A percentile compares a stretch with the other conserved stretches of the same genome.
These are phyloP conservation scores for Melanitta fusca DNA, from an alignment of 2,797 vertebrate species.

Conservation along the genomic window DNA sequence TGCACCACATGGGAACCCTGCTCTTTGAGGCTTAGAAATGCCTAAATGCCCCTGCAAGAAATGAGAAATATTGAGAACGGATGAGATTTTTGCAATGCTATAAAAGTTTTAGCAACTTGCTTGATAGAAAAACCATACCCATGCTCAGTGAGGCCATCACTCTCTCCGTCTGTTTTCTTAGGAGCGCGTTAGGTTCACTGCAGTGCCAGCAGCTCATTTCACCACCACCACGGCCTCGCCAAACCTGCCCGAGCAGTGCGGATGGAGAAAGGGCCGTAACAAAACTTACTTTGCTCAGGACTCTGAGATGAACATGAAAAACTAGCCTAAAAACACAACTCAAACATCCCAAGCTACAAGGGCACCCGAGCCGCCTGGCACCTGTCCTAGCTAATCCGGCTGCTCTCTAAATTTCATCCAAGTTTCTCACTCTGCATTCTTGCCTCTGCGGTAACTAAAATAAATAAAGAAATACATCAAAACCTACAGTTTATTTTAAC, in stretches of 20 bases:
- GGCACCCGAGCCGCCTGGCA: background rate
- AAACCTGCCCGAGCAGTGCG: fast-evolving
- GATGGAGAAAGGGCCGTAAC: fast-evolving
- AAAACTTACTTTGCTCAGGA: background rate
- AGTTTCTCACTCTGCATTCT: conserved; percentile 13
- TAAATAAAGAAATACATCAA: conserved; percentile 37
- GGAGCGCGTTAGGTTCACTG: background rate
- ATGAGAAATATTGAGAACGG: background rate
- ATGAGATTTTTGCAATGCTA: background rate
- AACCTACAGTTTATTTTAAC: conserved; percentile 6
- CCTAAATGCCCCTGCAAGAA: background rate
- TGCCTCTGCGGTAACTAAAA: background rate
- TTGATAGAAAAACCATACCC: background rate
- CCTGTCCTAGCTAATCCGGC: background rate
- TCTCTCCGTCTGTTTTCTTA: background rate
- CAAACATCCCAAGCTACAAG: background rate
- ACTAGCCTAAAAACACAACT: background rate
- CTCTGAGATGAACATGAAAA: background rate
- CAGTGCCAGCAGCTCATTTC: background rate
- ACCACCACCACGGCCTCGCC: fast-evolving
- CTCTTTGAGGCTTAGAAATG: background rate
- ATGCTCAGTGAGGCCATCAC: background rate
- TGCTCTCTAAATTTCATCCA: background rate
- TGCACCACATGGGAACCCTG: fast-evolving
- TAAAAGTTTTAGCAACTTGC: background rate